Evolutionary conservation across 1,140 invertebrate species (phyloP).

Genomic region (Agrilus planipennis): DNA sequence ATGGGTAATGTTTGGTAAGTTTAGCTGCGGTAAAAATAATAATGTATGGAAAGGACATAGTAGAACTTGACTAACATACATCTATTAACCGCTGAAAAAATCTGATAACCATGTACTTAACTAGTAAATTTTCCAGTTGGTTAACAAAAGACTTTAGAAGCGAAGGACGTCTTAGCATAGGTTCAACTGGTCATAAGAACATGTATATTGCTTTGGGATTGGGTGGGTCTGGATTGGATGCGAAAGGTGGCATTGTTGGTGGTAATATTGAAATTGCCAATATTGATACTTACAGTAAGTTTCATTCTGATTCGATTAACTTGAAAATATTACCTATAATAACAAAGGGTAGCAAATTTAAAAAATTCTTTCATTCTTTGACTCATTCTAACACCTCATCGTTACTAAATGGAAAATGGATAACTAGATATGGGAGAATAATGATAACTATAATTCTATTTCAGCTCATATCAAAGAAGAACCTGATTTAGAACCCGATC

Average conservation of each 20-base stretch:
- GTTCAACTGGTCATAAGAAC: constrained; percentile 89
- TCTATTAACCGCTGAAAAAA: no score
- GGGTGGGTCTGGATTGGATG: constrained; percentile 82
- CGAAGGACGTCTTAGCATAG: constrained; percentile 83
- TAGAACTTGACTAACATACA: no score
- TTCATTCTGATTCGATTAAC: constrained; percentile 1
- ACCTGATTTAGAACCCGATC: constrained; percentile 77
- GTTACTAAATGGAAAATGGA: neutral
- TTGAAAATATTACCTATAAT: neutral
- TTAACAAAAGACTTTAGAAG: constrained; percentile 81
- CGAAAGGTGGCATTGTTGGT: constrained; percentile 92
- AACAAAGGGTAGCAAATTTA: neutral
- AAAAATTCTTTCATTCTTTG: no score
- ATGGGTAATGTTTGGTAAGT: constrained; percentile 89
- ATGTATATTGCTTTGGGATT: constrained; percentile 80
- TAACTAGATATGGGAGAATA: constrained; percentile 4
- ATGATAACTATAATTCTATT: constrained; percentile 11
- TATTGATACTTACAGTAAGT: constrained; percentile 73
- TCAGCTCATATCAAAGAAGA: constrained; percentile 80
- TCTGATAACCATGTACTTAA: no score
- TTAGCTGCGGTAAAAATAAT: neutral
- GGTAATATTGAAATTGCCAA: constrained; percentile 84
- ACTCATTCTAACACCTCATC: no score
- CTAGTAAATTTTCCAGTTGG: constrained; percentile 49
- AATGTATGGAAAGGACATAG: constrained; percentile 6